A percentile compares a stretch with the other conserved stretches of the same genome.
Evolutionary conservation across 2,113 vertebrate species (phyloP).

Genomic region (Morone chrysops): DNA sequence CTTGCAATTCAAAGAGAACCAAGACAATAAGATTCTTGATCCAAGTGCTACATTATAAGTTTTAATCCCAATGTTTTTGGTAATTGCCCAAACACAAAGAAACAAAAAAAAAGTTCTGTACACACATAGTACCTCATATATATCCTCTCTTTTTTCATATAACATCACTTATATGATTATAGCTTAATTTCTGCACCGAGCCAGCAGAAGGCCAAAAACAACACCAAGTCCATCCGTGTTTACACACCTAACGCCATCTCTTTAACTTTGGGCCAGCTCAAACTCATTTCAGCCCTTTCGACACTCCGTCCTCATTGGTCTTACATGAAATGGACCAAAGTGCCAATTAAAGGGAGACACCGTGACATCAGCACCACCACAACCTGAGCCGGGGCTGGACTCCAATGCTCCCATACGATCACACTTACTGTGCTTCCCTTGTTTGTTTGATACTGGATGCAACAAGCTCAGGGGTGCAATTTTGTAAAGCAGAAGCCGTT

Average conservation of each 20-base stretch:
- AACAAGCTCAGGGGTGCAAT: conserved; percentile 19
- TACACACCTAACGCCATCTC: conserved; percentile 34
- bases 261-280: conserved; percentile 68
- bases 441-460: conserved; percentile 39
- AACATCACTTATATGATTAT: conserved; percentile 62
- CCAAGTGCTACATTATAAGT: conserved; percentile 82
- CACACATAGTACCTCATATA: conserved; percentile 75
- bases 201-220: conserved; percentile 48
- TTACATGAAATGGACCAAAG: conserved; percentile 62
- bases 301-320: conserved; percentile 39
- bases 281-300: conserved; percentile 51
- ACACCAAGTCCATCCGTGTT: conserved; percentile 45
- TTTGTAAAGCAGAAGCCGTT: conserved; percentile 18
- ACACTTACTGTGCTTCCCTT: conserved; percentile 37
- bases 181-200: conserved; percentile 72
- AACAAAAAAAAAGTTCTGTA: conserved; percentile 52
- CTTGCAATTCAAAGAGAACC: conserved; percentile 36
- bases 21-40: conserved; percentile 58
- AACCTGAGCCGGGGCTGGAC: conserved; percentile 34
- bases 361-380: conserved; percentile 47
- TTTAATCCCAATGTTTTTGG: conserved; percentile 54
- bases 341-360: conserved; percentile 51
- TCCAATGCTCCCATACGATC: conserved; percentile 23
- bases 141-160: conserved; percentile 48
- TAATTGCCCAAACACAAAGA: conserved; percentile 21